phyloP scores from a whole-genome alignment of 2,888 invertebrate species.

The Phania funesta region DNA sequence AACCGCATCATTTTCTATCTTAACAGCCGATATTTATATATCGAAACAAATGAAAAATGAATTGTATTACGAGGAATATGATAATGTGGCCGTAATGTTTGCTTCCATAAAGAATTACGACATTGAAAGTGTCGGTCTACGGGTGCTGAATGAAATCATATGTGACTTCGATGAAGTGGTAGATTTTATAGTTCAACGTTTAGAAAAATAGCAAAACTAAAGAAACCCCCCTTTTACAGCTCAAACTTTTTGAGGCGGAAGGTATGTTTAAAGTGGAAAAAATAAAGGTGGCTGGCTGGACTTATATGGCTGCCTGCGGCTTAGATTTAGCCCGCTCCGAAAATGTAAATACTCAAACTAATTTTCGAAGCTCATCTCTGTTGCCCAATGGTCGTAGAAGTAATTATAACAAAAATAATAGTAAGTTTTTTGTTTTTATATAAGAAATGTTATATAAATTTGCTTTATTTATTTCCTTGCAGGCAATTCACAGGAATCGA shows the following conservation, averaged over 20 bases:
- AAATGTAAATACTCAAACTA: constrained; percentile 80
- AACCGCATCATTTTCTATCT: constrained; percentile 28
- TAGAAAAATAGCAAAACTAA: not conserved
- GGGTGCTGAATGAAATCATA: constrained; percentile 93
- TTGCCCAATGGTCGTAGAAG: constrained; percentile 77
- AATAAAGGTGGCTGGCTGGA: constrained; percentile 97
- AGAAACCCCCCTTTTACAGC: constrained; percentile 27
- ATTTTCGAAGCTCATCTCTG: constrained; percentile 75
- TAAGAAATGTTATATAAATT: not conserved
- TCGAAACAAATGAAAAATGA: constrained; percentile 86
- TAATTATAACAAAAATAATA: constrained; percentile 68
- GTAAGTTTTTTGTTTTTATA: constrained; percentile 18
- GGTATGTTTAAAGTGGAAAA: constrained; percentile 90
- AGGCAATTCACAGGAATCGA: constrained; percentile 26
- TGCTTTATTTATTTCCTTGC: not conserved
- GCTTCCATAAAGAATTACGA: constrained; percentile 94
- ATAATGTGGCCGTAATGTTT: constrained; percentile 96
- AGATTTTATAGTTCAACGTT: constrained; percentile 79
- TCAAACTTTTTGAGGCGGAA: constrained; percentile 82
- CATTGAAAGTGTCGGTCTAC: constrained; percentile 84
- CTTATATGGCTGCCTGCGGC: constrained; percentile 98
- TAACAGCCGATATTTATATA: constrained; percentile 88
- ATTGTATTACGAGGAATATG: constrained; percentile 93
- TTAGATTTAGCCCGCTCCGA: constrained; percentile 87
- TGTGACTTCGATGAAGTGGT: constrained; percentile 92